Percentiles rank a stretch among this genome's conserved stretches.
Conservation (phyloP, 2,888 invertebrate species). For the Villa cingulata region DNA sequence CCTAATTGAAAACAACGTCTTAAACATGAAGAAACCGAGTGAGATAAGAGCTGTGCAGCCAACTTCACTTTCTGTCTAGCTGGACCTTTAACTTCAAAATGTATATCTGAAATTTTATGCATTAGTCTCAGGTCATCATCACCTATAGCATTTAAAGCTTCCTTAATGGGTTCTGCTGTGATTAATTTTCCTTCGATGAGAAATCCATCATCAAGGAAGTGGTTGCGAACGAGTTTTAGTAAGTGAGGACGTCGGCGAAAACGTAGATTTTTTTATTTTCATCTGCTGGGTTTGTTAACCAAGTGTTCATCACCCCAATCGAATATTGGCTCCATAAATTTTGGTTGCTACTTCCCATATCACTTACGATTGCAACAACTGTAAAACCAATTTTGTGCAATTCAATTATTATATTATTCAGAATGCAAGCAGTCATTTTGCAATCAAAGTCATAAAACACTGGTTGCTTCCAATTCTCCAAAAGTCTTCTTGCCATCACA, state of each 20-base stretch:
- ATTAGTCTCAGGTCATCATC: constrained; percentile 4
- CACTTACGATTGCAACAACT: constrained; percentile 3
- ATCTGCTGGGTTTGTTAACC: not conserved
- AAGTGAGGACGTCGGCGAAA: constrained; percentile 1
- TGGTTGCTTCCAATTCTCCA: no score
- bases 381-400: constrained; percentile 1
- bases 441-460: no score
- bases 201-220: constrained; percentile 4
- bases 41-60: no score
- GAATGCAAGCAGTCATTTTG: not conserved
- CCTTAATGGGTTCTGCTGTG: not conserved
- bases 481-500: no score
- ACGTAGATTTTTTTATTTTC: no score
- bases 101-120: not conserved
- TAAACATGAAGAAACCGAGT: no score
- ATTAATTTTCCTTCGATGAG: constrained; percentile 1
- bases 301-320: not conserved
- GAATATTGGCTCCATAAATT: not conserved
- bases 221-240: constrained; percentile 6
- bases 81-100: not conserved
- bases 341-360: constrained; percentile 5
- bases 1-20: no score
- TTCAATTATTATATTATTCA: not conserved
- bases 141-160: not conserved
- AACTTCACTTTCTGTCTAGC: constrained; percentile 6